Evolutionary conservation across 2,888 invertebrate species (phyloP).

Genomic region (Thereva nobilitata): DNA sequence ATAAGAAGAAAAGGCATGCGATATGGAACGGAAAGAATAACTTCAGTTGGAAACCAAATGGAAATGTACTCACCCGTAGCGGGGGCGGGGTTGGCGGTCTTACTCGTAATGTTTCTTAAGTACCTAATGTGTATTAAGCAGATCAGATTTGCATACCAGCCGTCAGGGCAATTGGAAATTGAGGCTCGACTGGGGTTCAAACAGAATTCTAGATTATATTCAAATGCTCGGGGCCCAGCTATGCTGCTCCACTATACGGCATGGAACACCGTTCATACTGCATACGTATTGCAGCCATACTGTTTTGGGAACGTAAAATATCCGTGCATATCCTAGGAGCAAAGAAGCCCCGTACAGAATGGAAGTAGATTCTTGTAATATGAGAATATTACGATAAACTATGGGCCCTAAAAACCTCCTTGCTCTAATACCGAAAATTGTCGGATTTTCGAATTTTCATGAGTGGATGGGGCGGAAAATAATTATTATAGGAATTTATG

Average conservation of each 20-base stretch:
- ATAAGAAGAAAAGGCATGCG: no score
- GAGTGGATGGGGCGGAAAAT: no score
- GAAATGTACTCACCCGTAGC: not conserved
- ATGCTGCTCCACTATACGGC: slow-evolving; percentile 16
- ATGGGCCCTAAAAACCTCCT: slow-evolving; percentile 18
- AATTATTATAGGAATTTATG: no score
- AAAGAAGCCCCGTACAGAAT: slow-evolving; percentile 7
- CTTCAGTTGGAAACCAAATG: no score
- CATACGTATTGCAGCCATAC: not conserved
- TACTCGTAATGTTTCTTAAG: slow-evolving; percentile 31
- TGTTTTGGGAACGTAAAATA: not conserved
- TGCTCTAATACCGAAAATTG: not conserved
- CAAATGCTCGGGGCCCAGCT: slow-evolving; percentile 3
- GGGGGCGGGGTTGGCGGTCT: slow-evolving; percentile 7
- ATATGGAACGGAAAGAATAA: no score
- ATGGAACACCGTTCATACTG: slow-evolving; percentile 3
- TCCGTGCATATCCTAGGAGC: slow-evolving; percentile 9
- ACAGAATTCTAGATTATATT: slow-evolving; percentile 22
- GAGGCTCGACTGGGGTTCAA: slow-evolving; percentile 3
- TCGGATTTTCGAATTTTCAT: no score
- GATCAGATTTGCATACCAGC: slow-evolving; percentile 30
- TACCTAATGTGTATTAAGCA: slow-evolving; percentile 31
- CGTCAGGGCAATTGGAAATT: slow-evolving; percentile 20
- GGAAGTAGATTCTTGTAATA: slow-evolving; percentile 32
- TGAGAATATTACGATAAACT: slow-evolving; percentile 21